phyloP scores from a whole-genome alignment of 2,113 vertebrate species.

The Passer domesticus region DNA sequence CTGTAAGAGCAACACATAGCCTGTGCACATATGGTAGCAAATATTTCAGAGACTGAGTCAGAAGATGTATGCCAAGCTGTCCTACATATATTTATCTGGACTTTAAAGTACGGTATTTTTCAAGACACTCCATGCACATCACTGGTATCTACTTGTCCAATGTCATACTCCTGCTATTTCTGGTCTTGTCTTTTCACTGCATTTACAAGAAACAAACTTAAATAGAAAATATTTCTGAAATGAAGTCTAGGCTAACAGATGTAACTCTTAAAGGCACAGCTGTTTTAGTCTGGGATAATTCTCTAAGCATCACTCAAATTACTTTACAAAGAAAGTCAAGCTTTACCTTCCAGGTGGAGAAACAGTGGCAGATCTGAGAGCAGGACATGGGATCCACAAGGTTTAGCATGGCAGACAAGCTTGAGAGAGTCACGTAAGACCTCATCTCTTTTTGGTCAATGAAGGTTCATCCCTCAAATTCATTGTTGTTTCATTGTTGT shows the following conservation, averaged over 20 bases:
- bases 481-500: not conserved
- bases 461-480: not conserved
- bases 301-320: not conserved
- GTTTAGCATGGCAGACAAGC: not conserved
- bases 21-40: not conserved
- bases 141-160: not conserved
- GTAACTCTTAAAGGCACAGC: not conserved
- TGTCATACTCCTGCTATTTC: not conserved
- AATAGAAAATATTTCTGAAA: not conserved
- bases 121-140: not conserved
- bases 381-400: not conserved
- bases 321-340: not conserved
- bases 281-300: not conserved
- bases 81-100: not conserved
- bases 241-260: not conserved
- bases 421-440: not conserved
- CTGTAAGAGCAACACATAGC: not conserved
- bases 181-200: not conserved
- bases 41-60: slow-evolving; percentile 12
- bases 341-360: not conserved
- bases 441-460: not conserved
- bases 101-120: not conserved
- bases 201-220: not conserved
- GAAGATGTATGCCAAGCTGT: not conserved
- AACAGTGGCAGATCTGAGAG: not conserved